Base-by-base conservation (phyloP, 53 echinoderm and acorn worm species). In the Luidia sarsii region DNA sequence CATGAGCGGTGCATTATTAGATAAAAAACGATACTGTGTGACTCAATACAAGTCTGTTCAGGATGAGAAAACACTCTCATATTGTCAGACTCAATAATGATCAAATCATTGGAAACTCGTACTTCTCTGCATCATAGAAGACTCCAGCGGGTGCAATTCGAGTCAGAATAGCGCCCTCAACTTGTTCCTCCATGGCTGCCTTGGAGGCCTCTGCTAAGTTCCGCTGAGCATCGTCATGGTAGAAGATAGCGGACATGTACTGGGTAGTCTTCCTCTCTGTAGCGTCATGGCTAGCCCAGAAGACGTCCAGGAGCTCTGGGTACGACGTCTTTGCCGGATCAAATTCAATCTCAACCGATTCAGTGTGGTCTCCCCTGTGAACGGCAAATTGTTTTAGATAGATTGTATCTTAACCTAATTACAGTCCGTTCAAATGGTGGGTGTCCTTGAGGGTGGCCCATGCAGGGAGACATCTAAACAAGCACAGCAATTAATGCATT, bases 71-170 rank as follows among this genome's bases (percentile, higher is more conserved):
- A n/a, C n/a, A n/a, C n/a, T n/a, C n/a, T n/a, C n/a, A n/a, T n/a
- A n/a, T n/a, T n/a, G n/a, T n/a, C n/a, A n/a, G n/a, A n/a, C n/a
- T n/a, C n/a, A n/a, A n/a, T n/a, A n/a, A n/a, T n/a, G n/a, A n/a
- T n/a, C n/a, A n/a, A n/a, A n/a, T n/a, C n/a, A n/a, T n/a, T n/a
- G n/a, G n/a, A n/a, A n/a, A n/a, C n/a, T n/a, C 94, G 80, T 72
- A 94, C 94, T 94, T 77, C 85, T 94, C 94, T 13, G 90, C 94
- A 33, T 67, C 62, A 35, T 90, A 94, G 79, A 94, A 94, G 75
- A 23, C 75, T 32, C 68, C 73, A 7, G 90, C 88, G 0, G 87
- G 90, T 60, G 80, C 45, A 34, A 93, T 70, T 66, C 87, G 83
- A 8, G 93, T 87, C 37, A 67, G 66, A 16, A 83, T 30, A 31